Evolutionary conservation across 2,797 vertebrate species (phyloP).

Genomic region (Apogon talboti): DNA sequence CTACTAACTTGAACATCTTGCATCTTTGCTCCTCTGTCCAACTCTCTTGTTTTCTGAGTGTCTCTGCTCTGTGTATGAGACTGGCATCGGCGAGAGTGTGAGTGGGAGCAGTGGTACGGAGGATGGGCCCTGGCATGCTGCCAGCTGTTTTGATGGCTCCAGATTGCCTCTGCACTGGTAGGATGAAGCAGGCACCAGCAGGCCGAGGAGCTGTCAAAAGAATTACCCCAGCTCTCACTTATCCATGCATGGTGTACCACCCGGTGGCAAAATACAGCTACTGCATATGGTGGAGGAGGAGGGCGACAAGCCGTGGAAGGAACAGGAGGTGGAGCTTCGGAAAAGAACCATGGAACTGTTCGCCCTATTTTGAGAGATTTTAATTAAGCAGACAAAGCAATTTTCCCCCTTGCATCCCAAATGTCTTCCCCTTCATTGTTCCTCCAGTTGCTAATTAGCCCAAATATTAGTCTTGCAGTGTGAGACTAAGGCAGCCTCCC

Average conservation of each 20-base stretch:
- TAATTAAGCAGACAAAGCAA: conserved; percentile 84
- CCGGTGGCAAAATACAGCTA: conserved; percentile 91
- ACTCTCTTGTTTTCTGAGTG: conserved; percentile 38
- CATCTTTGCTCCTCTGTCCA: conserved; percentile 37
- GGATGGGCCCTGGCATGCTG: conserved; percentile 67
- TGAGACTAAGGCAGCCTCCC: conserved; percentile 70
- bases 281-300: conserved; percentile 81
- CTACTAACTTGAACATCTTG: conserved; percentile 36
- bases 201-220: conserved; percentile 78
- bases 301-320: conserved; percentile 43
- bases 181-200: conserved; percentile 81
- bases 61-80: conserved; percentile 49
- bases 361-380: conserved; percentile 75
- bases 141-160: conserved; percentile 83
- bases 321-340: conserved; percentile 65
- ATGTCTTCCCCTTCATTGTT: conserved; percentile 76
- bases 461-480: conserved; percentile 76
- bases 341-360: conserved; percentile 63
- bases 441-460: conserved; percentile 81
- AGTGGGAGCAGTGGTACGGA: conserved; percentile 65
- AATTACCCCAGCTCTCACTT: conserved; percentile 85
- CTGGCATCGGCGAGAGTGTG: conserved; percentile 51
- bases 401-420: conserved; percentile 73
- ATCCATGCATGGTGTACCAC: conserved; percentile 90
- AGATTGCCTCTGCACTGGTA: conserved; percentile 81